Evolutionary conservation across 1,140 invertebrate genomes (phyloP), one percentile per base, ranked within the genome.

Genomic region (Planococcus citri): DNA sequence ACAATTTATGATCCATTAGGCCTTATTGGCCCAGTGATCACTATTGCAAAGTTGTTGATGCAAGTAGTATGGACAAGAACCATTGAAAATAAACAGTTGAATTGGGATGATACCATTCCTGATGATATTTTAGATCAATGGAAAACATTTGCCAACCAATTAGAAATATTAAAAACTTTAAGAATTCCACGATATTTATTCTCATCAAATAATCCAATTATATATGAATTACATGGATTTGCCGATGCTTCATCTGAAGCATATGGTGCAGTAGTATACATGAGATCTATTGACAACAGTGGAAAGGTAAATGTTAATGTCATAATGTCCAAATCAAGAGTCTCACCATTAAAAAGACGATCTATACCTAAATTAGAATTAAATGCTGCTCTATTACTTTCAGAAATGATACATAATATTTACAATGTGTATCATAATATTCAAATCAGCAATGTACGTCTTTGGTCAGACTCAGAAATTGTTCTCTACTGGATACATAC

Each of bases 301-400:
- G 71, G 70, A 2, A 60, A 60, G 9, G 33, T 73, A 1, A 69
- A 64, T 4, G 58, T 72, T 1, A 33, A 60, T n/a, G 71, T 72
- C 25, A 10, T 74, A 2, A 69, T 51, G 24, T 69, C 71, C 0
- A 75, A 73, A 69, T 71, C 73, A 14, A 69, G 72, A 38, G 68
- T 74, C 0, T 69, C 72, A 17, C 72, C 74, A 14, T 25, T 74
- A 22, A 74, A 74, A 21, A 33, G n/a, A 0, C 64, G 73, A 1
- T 77, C 78, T n/a, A 75, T 84, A 25, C 81, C 83, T 8, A 68
- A 79, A 71, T 73, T 83, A 22, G 82, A 83, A 74, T 72, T 83
- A 20, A 76, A 73, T 68, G 80, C 76, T 12, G 78, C 78, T 2
- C 20, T 75, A n/a, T 24, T 79, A 12, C 71, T 76, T 3, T 72